A percentile compares a stretch with the other conserved stretches of the same genome.
Conservation (phyloP, 1,140 invertebrate species). For the Zophobas atratus region DNA sequence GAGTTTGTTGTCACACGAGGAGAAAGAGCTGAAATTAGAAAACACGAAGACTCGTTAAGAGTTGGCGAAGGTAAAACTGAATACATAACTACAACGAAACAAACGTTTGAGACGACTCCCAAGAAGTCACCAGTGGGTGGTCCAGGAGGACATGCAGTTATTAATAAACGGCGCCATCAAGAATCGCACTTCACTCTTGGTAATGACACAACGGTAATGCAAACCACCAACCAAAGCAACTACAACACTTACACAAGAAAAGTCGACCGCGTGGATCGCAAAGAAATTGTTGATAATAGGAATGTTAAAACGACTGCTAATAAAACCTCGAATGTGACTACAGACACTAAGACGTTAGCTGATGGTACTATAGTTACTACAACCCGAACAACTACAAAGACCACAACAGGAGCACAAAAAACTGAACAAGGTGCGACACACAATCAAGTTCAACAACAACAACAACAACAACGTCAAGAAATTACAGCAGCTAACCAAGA, state of each 20-base stretch:
- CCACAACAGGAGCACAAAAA: constrained; percentile 49
- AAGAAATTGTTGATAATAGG: constrained; percentile 58
- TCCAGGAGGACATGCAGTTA: constrained; percentile 46
- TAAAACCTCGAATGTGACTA: constrained; percentile 60
- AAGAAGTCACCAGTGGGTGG: constrained; percentile 62
- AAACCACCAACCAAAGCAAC: constrained; percentile 75
- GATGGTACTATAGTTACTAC: constrained; percentile 72
- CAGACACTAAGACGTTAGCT: constrained; percentile 69
- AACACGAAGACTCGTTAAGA: constrained; percentile 72
- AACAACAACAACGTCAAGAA: constrained; percentile 18
- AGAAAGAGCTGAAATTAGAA: constrained; percentile 72
- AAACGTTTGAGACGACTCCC: constrained; percentile 69
- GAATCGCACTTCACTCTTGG: constrained; percentile 77
- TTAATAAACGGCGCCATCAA: constrained; percentile 73
- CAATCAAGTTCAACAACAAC: constrained; percentile 45
- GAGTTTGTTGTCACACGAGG: constrained; percentile 69
- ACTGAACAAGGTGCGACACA: constrained; percentile 38
- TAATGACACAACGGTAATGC: constrained; percentile 70
- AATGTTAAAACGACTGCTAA: constrained; percentile 52
- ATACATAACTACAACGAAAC: constrained; percentile 69
- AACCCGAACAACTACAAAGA: constrained; percentile 70
- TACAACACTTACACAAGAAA: constrained; percentile 74
- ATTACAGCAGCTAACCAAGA: constrained; percentile 29
- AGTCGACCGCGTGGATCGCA: constrained; percentile 66
- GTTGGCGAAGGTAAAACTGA: constrained; percentile 72